Base-by-base conservation (phyloP, 2,888 invertebrate genomes). In the Hypolimnas misippus region DNA sequence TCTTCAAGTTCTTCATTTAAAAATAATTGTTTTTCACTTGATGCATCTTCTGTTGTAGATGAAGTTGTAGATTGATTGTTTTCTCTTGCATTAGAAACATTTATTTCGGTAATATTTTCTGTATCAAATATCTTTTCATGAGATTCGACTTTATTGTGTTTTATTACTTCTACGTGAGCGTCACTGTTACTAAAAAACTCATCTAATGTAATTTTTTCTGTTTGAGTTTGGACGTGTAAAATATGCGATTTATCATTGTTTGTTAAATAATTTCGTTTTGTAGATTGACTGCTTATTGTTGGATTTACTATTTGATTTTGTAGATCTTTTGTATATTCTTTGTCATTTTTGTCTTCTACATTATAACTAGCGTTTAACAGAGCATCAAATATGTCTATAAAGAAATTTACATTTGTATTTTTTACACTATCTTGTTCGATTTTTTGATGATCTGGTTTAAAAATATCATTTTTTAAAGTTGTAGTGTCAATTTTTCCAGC, bases 311-410 rank as follows among this genome's bases (percentile, higher is more conserved):
- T 5, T 44, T 10, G 1, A n/a, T 53, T 46, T 19, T 25, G 12
- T n/a, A 44, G 8, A 25, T 7, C 25, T 25, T 38, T 16, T 21
- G 8, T 10, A 17, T 31, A 16, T 25, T 25, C 31, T 25, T 29
- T 35, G 6, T 29, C 3, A 2, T 10, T 46, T 21, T 53, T 21
- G 10, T 60, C 38, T 29, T 31, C 14, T 31, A 19, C 2, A 14
- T 29, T 49, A 14, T 17, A 8, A n/a, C 25, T 29, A 6, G 14
- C 14, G 0, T 60, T 60, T 14, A 29, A n/a, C 10, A 60, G 17
- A 4, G 46, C 10, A 12, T 60, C 16, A 10, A 60, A 17, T 16
- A 54, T 38, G 46, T 38, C 53, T 7, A 54, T 60, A 5, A 60
- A 6, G 14, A n/a, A 16, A 38, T 54, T 25, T 3, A 16, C n/a